Percentiles rank a stretch among this genome's conserved stretches.
phyloP scores from a whole-genome alignment of 1,140 invertebrate species.

The Holotrichia oblita region DNA sequence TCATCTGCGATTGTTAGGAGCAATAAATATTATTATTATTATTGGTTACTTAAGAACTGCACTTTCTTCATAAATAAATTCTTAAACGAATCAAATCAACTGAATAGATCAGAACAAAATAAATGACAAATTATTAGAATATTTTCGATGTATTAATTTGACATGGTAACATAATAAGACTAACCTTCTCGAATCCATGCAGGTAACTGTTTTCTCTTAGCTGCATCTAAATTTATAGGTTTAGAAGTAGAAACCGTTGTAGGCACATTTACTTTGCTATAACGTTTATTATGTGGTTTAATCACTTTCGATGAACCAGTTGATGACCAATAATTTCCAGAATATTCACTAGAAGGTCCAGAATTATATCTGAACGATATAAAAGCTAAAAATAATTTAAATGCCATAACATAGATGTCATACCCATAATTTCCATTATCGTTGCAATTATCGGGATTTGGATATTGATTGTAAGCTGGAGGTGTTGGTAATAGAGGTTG shows the following conservation, averaged over 20 bases:
- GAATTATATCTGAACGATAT: constrained; percentile 43
- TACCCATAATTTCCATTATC: constrained; percentile 54
- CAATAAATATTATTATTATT: too few species aligned
- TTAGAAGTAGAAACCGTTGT: constrained; percentile 45
- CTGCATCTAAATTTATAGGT: constrained; percentile 76
- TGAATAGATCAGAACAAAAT: too few species aligned
- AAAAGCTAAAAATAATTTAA: not conserved
- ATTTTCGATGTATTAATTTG: constrained; percentile 37
- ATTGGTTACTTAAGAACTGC: too few species aligned
- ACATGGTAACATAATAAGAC: constrained; percentile 29
- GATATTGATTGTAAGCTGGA: constrained; percentile 60
- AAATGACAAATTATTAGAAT: too few species aligned
- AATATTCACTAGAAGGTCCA: constrained; percentile 47
- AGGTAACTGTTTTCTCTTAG: constrained; percentile 89
- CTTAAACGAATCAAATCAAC: too few species aligned
- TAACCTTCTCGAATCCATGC: constrained; percentile 94
- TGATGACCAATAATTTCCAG: constrained; percentile 57
- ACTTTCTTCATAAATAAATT: too few species aligned
- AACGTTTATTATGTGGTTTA: constrained; percentile 58
- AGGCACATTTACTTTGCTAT: constrained; percentile 58
- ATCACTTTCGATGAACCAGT: constrained; percentile 53
- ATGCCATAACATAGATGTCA: constrained; percentile 6
- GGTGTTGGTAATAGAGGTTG: constrained; percentile 60
- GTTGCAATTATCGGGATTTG: constrained; percentile 47
- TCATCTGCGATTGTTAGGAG: too few species aligned